Evolutionary conservation across 1,140 invertebrate genomes (phyloP), one percentile per base, ranked within the genome.

Genomic region (Phenacoccus solenopsis): DNA sequence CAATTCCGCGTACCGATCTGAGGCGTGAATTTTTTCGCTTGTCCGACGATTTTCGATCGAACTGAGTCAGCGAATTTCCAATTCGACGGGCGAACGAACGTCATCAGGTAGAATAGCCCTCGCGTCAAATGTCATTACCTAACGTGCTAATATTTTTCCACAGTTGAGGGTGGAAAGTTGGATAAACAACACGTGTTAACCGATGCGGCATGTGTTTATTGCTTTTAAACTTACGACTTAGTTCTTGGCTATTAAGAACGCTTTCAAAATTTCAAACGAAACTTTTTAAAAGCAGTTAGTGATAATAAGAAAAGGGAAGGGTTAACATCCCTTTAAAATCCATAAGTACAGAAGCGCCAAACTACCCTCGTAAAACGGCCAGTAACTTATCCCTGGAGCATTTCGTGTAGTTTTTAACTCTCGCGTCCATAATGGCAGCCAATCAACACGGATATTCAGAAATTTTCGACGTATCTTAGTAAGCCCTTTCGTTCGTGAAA

Each of bases 181-280:
- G 38, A 49, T 49, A 49, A 49, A 49, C 38, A 49, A 49, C 38
- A 49, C 38, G 38, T 49, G 38, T 49, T 49, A 49, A 49, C 38
- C 20, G 16, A 49, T 49, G 38, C 38, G 20, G 38, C 38, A 49
- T 49, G 38, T 49, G 38, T 49, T 49, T n/a, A 49, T 49, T n/a
- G 38, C 38, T n/a, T 2, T 10, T n/a, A 49, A 49, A 10, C 20
- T 49, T 2, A n/a, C 38, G 16, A 49, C 4, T 49, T 49, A 49
- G 5, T 49, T 49, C 2, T 16, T n/a, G 38, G 5, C 38, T 49
- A 49, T 49, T 49, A 49, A 49, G 38, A 49, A 49, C 38, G 38
- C 38, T 49, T 49, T 49, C 38, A 49, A 49, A 49, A 49, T 49
- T 49, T 49, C 20, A 49, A 49, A 49, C 38, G 5, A 9, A 49